phyloP scores from a whole-genome alignment of 35 echinoderm and acorn worm species.

The Heliocidaris tuberculata region DNA sequence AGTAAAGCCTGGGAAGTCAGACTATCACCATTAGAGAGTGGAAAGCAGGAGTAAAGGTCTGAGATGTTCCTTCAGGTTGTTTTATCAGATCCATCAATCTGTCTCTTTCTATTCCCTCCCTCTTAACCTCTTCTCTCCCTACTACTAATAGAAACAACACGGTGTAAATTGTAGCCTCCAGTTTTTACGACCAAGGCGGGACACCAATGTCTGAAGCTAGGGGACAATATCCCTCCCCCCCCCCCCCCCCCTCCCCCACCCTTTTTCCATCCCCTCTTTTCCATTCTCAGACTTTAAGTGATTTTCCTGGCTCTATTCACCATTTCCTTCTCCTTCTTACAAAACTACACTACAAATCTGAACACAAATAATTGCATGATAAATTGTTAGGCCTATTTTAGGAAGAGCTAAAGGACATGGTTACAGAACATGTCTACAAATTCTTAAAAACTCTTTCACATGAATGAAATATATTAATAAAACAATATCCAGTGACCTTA shows the following conservation, averaged over 20 bases:
- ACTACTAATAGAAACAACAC: conserved; percentile 12
- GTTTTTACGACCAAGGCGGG: not conserved
- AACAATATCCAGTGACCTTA: no score
- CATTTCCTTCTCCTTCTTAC: not conserved
- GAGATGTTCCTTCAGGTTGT: not conserved
- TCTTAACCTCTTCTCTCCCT: conserved; percentile 33
- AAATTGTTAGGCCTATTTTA: no score
- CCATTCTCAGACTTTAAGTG: not conserved
- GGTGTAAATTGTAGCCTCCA: not conserved
- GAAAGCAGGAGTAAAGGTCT: not conserved
- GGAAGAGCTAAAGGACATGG: no score
- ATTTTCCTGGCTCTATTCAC: not conserved
- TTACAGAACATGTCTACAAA: no score
- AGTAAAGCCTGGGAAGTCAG: no score
- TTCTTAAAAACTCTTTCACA: no score
- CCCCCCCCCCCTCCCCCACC: not conserved
- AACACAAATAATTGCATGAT: no score
- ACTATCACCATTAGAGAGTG: no score
- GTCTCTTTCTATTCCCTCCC: conserved; percentile 8
- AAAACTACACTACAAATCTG: no score
- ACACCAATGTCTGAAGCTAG: not conserved
- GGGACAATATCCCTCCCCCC: not conserved
- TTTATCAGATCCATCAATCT: conserved; percentile 25
- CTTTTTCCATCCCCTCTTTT: not conserved
- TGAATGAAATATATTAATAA: not conserved